Evolutionary conservation across 2,113 vertebrate genomes (phyloP).

Genomic region (Crotalus helleri): DNA sequence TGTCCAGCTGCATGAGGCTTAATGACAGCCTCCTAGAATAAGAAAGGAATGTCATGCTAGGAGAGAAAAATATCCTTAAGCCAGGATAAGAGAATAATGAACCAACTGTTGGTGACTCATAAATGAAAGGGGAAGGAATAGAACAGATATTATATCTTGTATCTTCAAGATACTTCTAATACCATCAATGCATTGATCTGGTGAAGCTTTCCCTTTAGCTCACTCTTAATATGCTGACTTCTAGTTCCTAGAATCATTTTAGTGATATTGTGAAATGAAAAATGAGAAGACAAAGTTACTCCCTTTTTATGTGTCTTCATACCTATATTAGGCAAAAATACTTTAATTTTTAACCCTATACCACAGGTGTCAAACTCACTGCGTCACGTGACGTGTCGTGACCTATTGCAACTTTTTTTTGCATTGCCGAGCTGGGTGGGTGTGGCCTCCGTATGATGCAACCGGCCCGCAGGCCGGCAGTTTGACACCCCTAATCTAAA

Average conservation of each 20-base stretch:
- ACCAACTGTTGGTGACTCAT: not conserved
- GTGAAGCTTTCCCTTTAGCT: not conserved
- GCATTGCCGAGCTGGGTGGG: no score
- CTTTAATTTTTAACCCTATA: not conserved
- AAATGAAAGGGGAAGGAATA: not conserved
- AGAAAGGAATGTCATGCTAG: not conserved
- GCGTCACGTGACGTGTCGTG: no score
- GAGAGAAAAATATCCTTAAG: not conserved
- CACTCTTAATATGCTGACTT: not conserved
- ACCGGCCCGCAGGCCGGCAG: no score
- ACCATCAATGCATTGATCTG: not conserved
- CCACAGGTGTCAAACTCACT: no score
- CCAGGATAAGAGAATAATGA: not conserved
- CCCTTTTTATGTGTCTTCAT: not conserved
- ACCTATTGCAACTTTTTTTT: no score
- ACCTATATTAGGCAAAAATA: not conserved
- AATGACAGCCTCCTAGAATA: not conserved
- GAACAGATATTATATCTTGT: not conserved
- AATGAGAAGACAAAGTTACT: not conserved
- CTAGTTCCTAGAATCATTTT: not conserved
- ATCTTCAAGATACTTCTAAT: not conserved
- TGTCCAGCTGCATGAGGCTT: not conserved
- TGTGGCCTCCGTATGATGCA: no score
- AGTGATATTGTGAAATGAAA: not conserved
- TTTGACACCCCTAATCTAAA: no score